Evolutionary conservation across 2,888 invertebrate species (phyloP).

Genomic region (Cremastobaeus sp.): DNA sequence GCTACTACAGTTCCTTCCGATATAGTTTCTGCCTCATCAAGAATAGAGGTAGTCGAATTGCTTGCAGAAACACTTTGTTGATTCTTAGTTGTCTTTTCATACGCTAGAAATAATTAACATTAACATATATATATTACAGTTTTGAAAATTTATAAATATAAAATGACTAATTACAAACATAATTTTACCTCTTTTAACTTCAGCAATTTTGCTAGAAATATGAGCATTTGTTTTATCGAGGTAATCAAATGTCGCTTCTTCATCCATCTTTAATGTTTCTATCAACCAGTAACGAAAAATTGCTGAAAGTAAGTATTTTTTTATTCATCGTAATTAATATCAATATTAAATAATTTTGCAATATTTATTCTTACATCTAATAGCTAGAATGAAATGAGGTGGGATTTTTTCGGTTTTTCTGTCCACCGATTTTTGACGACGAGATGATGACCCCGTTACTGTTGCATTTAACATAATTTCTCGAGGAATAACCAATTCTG

Average conservation of each 20-base stretch:
- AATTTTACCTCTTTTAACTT: constrained; percentile 6
- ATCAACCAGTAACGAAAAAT: neutral
- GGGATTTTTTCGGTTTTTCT: constrained; percentile 1
- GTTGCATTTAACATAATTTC: constrained; percentile 18
- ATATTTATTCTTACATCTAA: constrained; percentile 10
- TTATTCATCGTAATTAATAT: neutral
- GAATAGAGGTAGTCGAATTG: too few species aligned
- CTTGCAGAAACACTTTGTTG: too few species aligned
- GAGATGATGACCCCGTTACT: constrained; percentile 6
- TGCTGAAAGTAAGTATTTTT: neutral
- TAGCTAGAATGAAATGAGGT: constrained; percentile 8
- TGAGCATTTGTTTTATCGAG: neutral
- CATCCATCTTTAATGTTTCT: neutral
- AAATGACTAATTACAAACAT: too few species aligned
- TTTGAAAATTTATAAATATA: neutral
- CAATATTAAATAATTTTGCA: neutral
- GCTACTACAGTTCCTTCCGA: too few species aligned
- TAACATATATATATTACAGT: too few species aligned
- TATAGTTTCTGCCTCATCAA: too few species aligned
- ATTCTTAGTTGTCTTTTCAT: too few species aligned
- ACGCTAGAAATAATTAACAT: too few species aligned
- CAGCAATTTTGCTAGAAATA: neutral
- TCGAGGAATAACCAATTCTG: constrained; percentile 20
- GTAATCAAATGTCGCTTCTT: neutral
- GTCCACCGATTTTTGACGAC: neutral